phyloP scores from a whole-genome alignment of 2,888 invertebrate genomes.

The Adelognathus sp. region DNA sequence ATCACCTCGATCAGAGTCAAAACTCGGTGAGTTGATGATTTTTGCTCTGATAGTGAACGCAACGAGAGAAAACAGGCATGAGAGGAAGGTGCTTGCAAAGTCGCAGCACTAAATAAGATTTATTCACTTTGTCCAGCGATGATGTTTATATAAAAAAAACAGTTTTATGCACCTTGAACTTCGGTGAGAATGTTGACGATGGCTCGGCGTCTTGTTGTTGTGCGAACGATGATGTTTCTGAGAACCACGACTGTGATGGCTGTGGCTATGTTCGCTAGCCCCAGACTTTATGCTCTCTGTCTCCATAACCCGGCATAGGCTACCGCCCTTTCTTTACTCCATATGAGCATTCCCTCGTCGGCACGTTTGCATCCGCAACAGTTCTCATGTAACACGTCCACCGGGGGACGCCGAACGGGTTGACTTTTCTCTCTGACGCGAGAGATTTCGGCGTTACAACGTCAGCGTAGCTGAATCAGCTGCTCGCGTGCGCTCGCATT shows the following conservation, averaged over 20 bases:
- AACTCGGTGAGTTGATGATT: too few relatives aligned
- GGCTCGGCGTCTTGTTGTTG: slow-evolving; percentile 81
- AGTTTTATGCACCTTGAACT: slow-evolving; percentile 84
- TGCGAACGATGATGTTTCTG: slow-evolving; percentile 77
- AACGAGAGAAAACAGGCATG: too few relatives aligned
- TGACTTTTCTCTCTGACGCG: neutral
- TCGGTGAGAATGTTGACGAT: slow-evolving; percentile 86
- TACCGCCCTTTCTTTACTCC: slow-evolving; percentile 82
- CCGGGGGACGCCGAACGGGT: neutral
- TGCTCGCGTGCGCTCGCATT: slow-evolving; percentile 18
- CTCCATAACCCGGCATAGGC: slow-evolving; percentile 87
- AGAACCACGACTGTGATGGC: slow-evolving; percentile 77
- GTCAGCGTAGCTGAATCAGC: slow-evolving; percentile 19
- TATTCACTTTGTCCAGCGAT: neutral
- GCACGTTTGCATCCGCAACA: slow-evolving; percentile 47
- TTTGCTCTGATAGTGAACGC: too few relatives aligned
- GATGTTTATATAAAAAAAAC: neutral
- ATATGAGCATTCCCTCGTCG: slow-evolving; percentile 75
- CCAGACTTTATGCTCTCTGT: slow-evolving; percentile 95
- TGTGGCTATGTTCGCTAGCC: slow-evolving; percentile 91
- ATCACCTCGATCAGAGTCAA: too few relatives aligned
- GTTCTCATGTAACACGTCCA: slow-evolving; percentile 31
- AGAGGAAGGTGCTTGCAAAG: too few relatives aligned
- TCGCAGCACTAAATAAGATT: too few relatives aligned
- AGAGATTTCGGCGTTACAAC: neutral